Percentiles rank a stretch among this genome's conserved stretches.
phyloP scores from a whole-genome alignment of 2,888 invertebrate species.

The Melieria crassipennis region DNA sequence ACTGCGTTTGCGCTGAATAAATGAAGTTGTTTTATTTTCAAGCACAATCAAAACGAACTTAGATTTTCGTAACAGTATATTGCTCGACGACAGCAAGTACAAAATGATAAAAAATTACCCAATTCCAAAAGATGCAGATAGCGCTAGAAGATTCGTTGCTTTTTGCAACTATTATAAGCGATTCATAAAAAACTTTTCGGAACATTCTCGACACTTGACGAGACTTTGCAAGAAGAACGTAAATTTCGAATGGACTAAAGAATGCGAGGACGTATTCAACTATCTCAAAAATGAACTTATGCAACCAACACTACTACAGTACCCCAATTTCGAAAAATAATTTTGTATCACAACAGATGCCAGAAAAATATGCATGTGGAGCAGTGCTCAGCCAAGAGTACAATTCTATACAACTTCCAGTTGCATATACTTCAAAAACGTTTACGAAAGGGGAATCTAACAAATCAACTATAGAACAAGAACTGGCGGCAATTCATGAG shows the following conservation, averaged over 20 bases:
- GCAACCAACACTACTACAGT: conserved; percentile 21
- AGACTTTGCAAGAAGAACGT: conserved; percentile 26
- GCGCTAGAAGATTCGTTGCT: conserved; percentile 35
- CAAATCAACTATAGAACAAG: conserved; percentile 46
- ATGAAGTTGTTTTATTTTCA: too few relatives aligned
- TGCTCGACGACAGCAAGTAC: conserved; percentile 32
- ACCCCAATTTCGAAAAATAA: conserved; percentile 34
- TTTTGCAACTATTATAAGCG: conserved; percentile 37
- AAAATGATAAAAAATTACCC: conserved; percentile 23
- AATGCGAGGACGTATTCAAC: conserved; percentile 31
- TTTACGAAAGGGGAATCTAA: conserved; percentile 45
- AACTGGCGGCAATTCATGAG: conserved; percentile 44
- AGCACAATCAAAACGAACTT: too few relatives aligned
- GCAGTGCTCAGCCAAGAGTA: conserved; percentile 41
- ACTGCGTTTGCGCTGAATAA: too few relatives aligned
- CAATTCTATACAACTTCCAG: conserved; percentile 32
- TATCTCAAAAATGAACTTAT: conserved; percentile 18
- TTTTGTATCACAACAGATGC: conserved; percentile 40
- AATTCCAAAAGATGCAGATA: conserved; percentile 31
- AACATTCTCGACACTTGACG: conserved; percentile 27
- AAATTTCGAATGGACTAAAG: conserved; percentile 27
- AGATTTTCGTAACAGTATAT: too few relatives aligned
- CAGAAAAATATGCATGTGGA: conserved; percentile 39
- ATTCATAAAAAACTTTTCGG: conserved; percentile 30
- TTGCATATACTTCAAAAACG: conserved; percentile 40